A percentile compares a stretch with the other conserved stretches of the same genome.
Evolutionary conservation across 2,797 vertebrate genomes (phyloP).

Genomic region (Gallirallus australis): DNA sequence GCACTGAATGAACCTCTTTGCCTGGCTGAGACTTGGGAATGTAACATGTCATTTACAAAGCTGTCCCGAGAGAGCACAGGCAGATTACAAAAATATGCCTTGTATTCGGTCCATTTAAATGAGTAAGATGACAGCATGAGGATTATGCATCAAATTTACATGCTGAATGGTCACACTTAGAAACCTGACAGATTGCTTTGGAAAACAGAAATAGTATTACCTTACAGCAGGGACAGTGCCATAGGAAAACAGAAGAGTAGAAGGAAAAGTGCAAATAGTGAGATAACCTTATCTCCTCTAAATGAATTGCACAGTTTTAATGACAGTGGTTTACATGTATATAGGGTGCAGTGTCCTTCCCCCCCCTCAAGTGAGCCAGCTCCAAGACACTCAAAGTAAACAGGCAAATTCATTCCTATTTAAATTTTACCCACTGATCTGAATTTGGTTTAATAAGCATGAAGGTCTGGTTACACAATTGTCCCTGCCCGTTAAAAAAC

Average conservation of each 20-base stretch:
- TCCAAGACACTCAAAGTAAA: not conserved
- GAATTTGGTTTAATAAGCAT: slow-evolving; percentile 9
- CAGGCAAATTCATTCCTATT: slow-evolving; percentile 3
- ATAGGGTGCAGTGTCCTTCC: accelerated
- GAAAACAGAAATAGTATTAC: slow-evolving; percentile 35
- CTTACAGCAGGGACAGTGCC: not conserved
- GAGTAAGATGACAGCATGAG: not conserved
- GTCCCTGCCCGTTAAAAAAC: not conserved
- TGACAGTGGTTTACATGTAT: slow-evolving; percentile 1
- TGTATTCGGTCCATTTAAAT: slow-evolving; percentile 42
- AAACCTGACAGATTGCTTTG: slow-evolving; percentile 25
- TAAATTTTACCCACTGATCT: not conserved
- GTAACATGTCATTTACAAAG: slow-evolving; percentile 59
- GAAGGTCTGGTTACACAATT: slow-evolving; percentile 29
- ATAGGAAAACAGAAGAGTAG: not conserved
- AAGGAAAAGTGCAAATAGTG: not conserved
- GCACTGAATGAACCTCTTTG: slow-evolving; percentile 35
- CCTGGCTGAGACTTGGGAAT: slow-evolving; percentile 29
- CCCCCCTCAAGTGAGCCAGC: not conserved
- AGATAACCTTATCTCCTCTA: slow-evolving; percentile 33
- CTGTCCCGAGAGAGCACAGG: slow-evolving; percentile 38
- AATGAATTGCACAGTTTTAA: slow-evolving; percentile 9
- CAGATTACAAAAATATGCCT: slow-evolving; percentile 53
- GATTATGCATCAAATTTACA: slow-evolving; percentile 19
- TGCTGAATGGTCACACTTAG: slow-evolving; percentile 4